Evolutionary conservation across 2,797 vertebrate species (phyloP).

Genomic region (Muraenolepis orangiensis): DNA sequence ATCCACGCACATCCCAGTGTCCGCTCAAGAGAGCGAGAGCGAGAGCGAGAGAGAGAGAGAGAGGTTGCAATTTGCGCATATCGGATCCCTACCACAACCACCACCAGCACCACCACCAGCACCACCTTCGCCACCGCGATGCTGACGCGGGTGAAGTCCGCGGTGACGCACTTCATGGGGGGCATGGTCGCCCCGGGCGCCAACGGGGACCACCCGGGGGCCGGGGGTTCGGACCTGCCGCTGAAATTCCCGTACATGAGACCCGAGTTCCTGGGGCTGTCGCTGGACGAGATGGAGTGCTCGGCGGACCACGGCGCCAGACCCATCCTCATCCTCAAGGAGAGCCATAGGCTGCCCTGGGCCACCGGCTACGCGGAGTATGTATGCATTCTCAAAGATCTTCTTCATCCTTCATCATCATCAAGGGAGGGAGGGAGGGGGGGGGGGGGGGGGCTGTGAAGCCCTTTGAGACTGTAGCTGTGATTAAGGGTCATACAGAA

Average conservation of each 20-base stretch:
- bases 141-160: conserved; percentile 91
- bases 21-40: no score
- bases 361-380: conserved; percentile 94
- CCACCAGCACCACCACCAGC: no score
- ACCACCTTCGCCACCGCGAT: no score
- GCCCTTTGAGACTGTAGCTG: no score
- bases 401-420: no score
- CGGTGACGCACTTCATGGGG: conserved; percentile 91
- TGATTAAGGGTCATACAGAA: no score
- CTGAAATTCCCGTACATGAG: conserved; percentile 86
- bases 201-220: conserved; percentile 74
- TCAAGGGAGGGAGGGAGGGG: no score
- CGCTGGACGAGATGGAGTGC: conserved; percentile 89
- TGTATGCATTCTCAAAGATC: conserved; percentile 53
- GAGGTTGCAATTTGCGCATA: no score
- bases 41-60: no score
- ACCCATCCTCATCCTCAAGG: conserved; percentile 90
- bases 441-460: no score
- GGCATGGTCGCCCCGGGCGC: conserved; percentile 87
- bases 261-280: conserved; percentile 90
- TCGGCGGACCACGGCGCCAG: conserved; percentile 89
- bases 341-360: conserved; percentile 87
- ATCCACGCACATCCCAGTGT: no score
- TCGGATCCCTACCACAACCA: no score
- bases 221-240: conserved; percentile 79